Base-by-base conservation (phyloP, 1,140 invertebrate genomes). In the Drosophila ananassae region DNA sequence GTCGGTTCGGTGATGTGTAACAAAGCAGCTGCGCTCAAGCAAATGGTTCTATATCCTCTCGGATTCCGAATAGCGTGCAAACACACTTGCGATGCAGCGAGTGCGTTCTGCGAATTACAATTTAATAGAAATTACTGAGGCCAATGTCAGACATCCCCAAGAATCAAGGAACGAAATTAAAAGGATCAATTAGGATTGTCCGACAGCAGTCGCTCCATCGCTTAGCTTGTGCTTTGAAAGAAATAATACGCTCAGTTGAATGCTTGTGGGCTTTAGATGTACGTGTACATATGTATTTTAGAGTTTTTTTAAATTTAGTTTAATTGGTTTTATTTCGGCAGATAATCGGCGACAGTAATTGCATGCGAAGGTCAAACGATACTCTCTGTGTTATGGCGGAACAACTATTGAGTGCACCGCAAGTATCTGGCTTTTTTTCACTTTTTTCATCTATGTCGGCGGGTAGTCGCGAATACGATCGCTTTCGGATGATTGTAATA, bases 311-410 rank as follows among this genome's bases (percentile, higher is more conserved):
- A 67, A 44, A 6, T 58, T 73, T 85, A 47, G 13, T 39, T 67
- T 46, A 3, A 28, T 47, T 71, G 60, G 6, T 79, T 47, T 47
- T 10, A 44, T 13, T 17, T 44, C 7, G n/a, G n/a, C 41, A 22
- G 44, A 47, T 47, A 21, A 10, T 21, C 44, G 55, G 24, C 66
- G 64, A 37, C 39, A 64, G 57, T 83, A 83, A 90, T 90, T 90
- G 84, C 84, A 89, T 89, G 84, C 80, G 84, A 90, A 89, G 77
- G 85, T 64, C 79, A 79, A 90, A 90, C 79, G 81, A 77, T 66
- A 78, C 68, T 73, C n/a, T 6, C 2, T 44, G n/a, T 44, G 41
- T 44, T 44, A 17, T 13, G 13, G 5, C 41, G 41, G 41, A 44
- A 44, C 41, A 44, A 21, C 41, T 21, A 7, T 7, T 7, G 41